These are phyloP conservation scores for Notarius lentiginosus DNA, from an alignment of 2,113 vertebrate species.

Conservation along the genomic window DNA sequence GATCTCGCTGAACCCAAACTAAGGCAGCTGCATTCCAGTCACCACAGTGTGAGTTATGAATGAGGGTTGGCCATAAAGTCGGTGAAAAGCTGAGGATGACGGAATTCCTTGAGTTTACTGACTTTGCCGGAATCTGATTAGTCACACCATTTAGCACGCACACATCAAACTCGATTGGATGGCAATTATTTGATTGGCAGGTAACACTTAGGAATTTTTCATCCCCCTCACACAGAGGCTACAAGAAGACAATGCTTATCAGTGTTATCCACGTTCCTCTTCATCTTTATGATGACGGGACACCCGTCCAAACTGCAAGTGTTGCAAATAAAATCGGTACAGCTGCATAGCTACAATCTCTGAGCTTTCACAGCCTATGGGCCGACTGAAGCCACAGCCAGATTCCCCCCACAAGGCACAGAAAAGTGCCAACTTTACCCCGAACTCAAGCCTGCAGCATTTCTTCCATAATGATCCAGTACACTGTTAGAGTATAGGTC, in stretches of 20 bases:
- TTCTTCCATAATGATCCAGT: neutral
- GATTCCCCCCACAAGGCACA: conserved; percentile 28
- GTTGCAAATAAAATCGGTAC: conserved; percentile 46
- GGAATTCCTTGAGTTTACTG: conserved; percentile 40
- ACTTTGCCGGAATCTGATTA: conserved; percentile 43
- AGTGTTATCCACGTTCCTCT: neutral
- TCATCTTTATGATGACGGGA: neutral
- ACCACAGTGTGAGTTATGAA: conserved; percentile 32
- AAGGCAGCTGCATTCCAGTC: conserved; percentile 48
- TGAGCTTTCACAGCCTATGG: neutral
- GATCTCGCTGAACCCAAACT: conserved; percentile 37
- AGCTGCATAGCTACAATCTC: conserved; percentile 35
- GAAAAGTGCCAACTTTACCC: neutral
- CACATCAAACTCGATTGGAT: conserved; percentile 1
- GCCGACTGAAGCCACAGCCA: conserved; percentile 31
- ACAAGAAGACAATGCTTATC: neutral
- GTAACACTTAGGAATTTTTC: neutral
- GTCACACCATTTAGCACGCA: conserved; percentile 38
- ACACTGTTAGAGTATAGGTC: neutral
- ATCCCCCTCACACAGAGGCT: neutral
- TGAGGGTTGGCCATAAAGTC: conserved; percentile 31
- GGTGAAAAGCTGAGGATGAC: conserved; percentile 23
- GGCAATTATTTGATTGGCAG: neutral
- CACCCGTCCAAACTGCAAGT: neutral
- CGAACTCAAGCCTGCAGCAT: neutral